Percentiles rank a stretch among this genome's conserved stretches.
These are phyloP conservation scores for Criorhina ranunculi DNA, from an alignment of 2,888 invertebrate species.

Conservation along the genomic window DNA sequence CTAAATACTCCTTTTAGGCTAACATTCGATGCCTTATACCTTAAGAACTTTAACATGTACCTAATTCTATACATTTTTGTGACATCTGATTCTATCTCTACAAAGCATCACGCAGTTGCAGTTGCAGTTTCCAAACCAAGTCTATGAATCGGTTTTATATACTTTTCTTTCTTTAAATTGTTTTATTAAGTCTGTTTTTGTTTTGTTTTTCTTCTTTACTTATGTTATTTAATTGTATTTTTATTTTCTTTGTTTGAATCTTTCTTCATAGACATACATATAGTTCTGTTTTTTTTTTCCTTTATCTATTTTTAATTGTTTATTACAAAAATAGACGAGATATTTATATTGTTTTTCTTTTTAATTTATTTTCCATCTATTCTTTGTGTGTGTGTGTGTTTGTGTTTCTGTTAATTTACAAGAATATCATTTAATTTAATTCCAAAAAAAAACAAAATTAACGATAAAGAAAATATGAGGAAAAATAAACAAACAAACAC, in stretches of 20 bases:
- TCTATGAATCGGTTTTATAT: conserved; percentile 14
- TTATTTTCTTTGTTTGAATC: conserved; percentile 18
- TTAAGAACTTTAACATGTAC: background rate
- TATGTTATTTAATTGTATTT: conserved; percentile 73
- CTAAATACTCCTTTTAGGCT: too few species aligned
- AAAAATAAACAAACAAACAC: conserved; percentile 16
- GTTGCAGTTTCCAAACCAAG: conserved; percentile 45
- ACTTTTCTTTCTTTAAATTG: conserved; percentile 16
- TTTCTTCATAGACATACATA: conserved; percentile 7
- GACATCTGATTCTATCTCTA: background rate
- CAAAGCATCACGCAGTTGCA: background rate
- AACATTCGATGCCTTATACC: background rate
- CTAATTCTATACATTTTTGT: too few species aligned
- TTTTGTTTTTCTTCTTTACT: conserved; percentile 67
- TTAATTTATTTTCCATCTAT: conserved; percentile 64
- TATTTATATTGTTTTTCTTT: conserved; percentile 33
- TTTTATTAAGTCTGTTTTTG: conserved; percentile 4
- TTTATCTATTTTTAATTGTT: conserved; percentile 17
- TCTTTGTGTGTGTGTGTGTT: conserved; percentile 28
- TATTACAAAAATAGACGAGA: conserved; percentile 53
- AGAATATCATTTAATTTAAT: conserved; percentile 38
- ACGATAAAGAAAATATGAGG: conserved; percentile 13
- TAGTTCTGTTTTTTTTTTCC: conserved; percentile 3
- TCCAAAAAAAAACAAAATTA: conserved; percentile 52
- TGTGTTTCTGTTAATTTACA: conserved; percentile 40